A percentile compares a stretch with the other conserved stretches of the same genome.
phyloP scores from a whole-genome alignment of 2,113 vertebrate genomes.

The Tylochromis polylepis region DNA sequence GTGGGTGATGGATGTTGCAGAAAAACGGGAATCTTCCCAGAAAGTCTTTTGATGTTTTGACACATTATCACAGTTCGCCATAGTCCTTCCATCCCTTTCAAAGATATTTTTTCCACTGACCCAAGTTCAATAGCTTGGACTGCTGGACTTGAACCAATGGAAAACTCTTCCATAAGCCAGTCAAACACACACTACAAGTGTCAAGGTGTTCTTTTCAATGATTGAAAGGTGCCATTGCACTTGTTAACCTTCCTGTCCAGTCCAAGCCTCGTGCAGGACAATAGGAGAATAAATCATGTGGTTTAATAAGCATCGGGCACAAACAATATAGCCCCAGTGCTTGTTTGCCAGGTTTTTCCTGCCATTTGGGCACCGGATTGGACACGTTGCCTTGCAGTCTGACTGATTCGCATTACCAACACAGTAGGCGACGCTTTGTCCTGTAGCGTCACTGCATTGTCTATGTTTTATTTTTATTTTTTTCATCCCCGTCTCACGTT shows the following conservation, averaged over 20 bases:
- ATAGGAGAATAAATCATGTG: not conserved
- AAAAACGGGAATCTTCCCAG: constrained; percentile 7
- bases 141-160: constrained; percentile 38
- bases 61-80: not conserved
- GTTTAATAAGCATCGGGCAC: constrained; percentile 10
- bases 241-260: constrained; percentile 36
- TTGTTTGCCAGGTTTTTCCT: constrained; percentile 23
- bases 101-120: constrained; percentile 37
- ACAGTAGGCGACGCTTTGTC: constrained; percentile 9
- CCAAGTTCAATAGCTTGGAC: constrained; percentile 50
- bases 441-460: not conserved
- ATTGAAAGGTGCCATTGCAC: constrained; percentile 54
- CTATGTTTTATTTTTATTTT: not conserved
- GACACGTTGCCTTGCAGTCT: not conserved
- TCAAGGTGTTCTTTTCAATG: constrained; percentile 62
- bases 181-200: constrained; percentile 14
- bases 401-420: not conserved
- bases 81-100: not conserved
- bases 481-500: not conserved
- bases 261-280: not conserved
- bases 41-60: constrained; percentile 23
- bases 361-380: constrained; percentile 8
- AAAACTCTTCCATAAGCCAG: constrained; percentile 39
- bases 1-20: constrained; percentile 23
- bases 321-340: not conserved